Percentiles rank a stretch among this genome's conserved stretches.
These are phyloP conservation scores for Clangula hyemalis DNA, from an alignment of 2,797 vertebrate genomes.

Conservation along the genomic window DNA sequence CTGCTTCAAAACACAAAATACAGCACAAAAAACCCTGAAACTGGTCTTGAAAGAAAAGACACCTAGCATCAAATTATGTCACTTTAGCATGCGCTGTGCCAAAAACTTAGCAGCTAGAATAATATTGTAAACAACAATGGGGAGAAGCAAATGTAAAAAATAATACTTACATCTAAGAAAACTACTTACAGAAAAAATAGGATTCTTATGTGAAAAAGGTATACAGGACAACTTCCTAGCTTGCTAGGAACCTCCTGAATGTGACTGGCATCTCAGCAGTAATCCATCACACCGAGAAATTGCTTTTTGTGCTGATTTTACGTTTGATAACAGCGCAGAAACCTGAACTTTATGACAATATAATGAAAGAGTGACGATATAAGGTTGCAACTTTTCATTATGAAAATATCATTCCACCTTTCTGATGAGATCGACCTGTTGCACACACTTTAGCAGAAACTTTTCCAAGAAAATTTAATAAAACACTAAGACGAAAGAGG, in stretches of 20 bases:
- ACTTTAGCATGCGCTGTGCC: background rate
- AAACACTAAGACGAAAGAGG: background rate
- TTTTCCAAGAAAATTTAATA: background rate
- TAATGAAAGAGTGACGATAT: background rate
- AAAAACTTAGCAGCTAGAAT: background rate
- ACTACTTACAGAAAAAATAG: background rate
- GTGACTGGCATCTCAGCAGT: conserved; percentile 11
- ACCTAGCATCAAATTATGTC: background rate
- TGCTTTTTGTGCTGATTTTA: conserved; percentile 30
- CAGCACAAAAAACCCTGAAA: background rate
- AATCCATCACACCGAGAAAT: conserved; percentile 35
- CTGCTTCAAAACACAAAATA: background rate
- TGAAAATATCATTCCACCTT: background rate
- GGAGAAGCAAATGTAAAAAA: background rate
- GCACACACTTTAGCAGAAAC: background rate
- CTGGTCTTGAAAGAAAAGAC: background rate
- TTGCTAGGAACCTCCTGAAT: background rate
- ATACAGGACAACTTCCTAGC: background rate
- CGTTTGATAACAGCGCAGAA: background rate
- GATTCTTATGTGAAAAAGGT: background rate
- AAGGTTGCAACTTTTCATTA: background rate
- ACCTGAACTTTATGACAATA: background rate
- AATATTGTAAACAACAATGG: background rate
- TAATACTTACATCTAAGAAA: background rate
- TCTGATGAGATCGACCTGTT: background rate